Base-by-base conservation (phyloP, 2,797 vertebrate species). In the Menidia menidia region DNA sequence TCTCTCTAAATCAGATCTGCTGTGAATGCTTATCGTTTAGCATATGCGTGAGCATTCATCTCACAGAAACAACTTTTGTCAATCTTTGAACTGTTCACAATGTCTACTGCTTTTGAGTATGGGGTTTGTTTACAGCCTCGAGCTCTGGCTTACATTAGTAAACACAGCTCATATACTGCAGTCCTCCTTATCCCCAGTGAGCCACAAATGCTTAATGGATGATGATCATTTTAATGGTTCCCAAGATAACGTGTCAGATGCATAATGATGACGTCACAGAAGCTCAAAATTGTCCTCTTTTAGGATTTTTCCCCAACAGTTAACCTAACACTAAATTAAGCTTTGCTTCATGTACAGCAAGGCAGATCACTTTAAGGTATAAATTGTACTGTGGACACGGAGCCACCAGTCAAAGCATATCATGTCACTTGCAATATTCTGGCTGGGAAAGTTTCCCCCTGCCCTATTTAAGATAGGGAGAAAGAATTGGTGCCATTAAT, bases 381-480 rank as follows among this genome's bases (percentile, higher is more conserved):
- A 83, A 52, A 72, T 60, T 53, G 52, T 57, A 12, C 70, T 61
- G 63, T 74, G 64, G 50, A 82, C 15, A 65, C 2, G 9, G 52
- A 73, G 66, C 66, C 68, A 85, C 58, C 35, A 45, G 67, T 73
- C 54, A 71, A 72, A 82, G 65, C 70, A 62, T 68, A 72, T 75
- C 71, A 69, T 53, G 55, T 68, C 44, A 67, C 82, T 74, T 77
- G 68, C 68, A 69, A 79, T 78, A 64, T 66, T 75, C 60, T 68
- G 60, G 68, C 79, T 72, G 65, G 71, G 77, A 73, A 87, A 75
- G 51, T 85, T 86, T 88, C 83, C 64, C 78, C 65, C 73, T 81
- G 72, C 67, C 75, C 85, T 81, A 81, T 89, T 89, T 88, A 87
- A 80, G 82, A 87, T 61, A 71, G 52, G 67, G 67, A 83, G 76